phyloP scores from a whole-genome alignment of 1,140 invertebrate species.

The Apis laboriosa region DNA sequence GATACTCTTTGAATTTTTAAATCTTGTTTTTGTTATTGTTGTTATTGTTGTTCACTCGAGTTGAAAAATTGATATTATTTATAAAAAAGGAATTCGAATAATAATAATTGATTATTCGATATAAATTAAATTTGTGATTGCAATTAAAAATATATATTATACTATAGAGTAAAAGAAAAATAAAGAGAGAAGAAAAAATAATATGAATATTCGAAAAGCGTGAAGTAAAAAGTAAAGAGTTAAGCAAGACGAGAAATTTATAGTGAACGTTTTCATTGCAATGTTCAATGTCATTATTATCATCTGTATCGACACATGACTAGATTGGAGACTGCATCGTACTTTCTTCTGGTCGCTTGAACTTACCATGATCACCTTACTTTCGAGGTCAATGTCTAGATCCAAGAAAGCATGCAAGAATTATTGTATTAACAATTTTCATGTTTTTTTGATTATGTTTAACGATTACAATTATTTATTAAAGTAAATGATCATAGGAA shows the following conservation, averaged over 20 bases:
- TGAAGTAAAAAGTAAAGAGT: background rate
- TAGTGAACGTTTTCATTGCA: background rate
- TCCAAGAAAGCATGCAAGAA: background rate
- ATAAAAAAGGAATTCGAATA: background rate
- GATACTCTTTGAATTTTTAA: background rate
- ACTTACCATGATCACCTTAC: conserved; percentile 55
- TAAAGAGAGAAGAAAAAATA: background rate
- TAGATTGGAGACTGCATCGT: conserved; percentile 23
- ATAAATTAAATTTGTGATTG: background rate
- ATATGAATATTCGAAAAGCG: background rate
- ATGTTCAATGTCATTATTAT: background rate
- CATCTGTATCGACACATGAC: background rate
- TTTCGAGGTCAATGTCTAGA: conserved; percentile 76
- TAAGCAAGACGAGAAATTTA: background rate
- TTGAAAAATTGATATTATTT: background rate
- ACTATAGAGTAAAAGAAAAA: background rate
- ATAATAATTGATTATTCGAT: background rate
- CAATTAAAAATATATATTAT: background rate
- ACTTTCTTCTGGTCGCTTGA: conserved; percentile 65
- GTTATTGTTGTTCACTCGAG: background rate
- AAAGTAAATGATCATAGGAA: background rate
- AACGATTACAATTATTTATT: background rate
- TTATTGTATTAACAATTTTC: background rate
- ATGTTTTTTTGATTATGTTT: background rate
- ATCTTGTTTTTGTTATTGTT: background rate